Evolutionary conservation across 1,140 invertebrate genomes (phyloP).

Genomic region (Megalopta genalis): DNA sequence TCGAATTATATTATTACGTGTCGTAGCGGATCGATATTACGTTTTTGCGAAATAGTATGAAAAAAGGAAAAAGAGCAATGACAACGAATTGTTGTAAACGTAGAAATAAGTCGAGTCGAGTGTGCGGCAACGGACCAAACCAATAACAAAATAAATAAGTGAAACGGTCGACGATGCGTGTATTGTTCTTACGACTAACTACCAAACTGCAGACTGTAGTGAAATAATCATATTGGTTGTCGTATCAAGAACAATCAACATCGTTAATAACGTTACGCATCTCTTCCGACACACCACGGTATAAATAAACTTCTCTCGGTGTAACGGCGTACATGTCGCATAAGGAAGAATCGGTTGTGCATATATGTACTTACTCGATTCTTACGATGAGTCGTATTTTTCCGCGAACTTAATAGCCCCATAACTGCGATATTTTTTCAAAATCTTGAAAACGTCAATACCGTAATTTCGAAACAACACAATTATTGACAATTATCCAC

Average conservation of each 20-base stretch:
- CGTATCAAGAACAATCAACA: not conserved
- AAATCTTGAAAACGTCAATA: not conserved
- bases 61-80: not conserved
- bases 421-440: constrained; percentile 16
- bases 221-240: not conserved
- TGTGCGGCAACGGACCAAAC: not conserved
- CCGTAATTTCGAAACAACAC: not conserved
- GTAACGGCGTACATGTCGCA: not conserved
- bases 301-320: not conserved
- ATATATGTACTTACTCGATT: constrained; percentile 23
- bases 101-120: not conserved
- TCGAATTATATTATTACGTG: not conserved
- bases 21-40: not conserved
- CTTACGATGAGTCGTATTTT: not conserved
- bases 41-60: too few relatives aligned
- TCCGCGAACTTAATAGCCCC: constrained; percentile 13
- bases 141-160: not conserved
- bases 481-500: not conserved
- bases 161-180: too few relatives aligned
- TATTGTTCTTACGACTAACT: too few relatives aligned
- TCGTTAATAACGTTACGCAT: too few relatives aligned
- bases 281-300: not conserved
- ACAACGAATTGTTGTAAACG: not conserved
- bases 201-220: not conserved
- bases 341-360: not conserved